These are phyloP conservation scores for Noctua pronuba DNA, from an alignment of 2,888 invertebrate species.

Conservation along the genomic window DNA sequence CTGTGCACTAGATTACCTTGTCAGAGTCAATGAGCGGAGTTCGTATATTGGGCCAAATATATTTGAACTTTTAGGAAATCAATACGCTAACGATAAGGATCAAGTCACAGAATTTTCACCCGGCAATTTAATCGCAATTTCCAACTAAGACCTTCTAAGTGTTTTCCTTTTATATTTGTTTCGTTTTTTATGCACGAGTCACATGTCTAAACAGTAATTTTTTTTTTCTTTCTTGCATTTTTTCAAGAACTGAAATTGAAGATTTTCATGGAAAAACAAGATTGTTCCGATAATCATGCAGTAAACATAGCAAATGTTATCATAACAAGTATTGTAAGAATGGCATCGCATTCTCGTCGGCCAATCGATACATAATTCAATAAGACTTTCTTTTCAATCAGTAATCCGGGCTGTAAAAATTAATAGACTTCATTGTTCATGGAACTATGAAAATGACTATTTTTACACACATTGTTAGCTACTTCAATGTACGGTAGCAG, in stretches of 20 bases:
- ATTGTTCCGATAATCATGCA: background rate
- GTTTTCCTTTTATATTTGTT: no score
- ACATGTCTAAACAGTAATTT: background rate
- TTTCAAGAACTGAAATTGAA: background rate
- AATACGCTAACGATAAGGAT: background rate
- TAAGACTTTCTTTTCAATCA: constrained; percentile 11
- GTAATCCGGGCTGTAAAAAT: background rate
- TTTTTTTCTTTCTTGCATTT: background rate
- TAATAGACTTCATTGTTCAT: background rate
- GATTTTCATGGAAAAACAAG: constrained; percentile 4
- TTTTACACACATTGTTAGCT: background rate
- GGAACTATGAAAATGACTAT: background rate
- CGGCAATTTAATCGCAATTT: background rate
- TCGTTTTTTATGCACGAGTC: background rate
- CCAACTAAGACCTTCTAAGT: background rate
- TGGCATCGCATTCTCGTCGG: constrained; percentile 11
- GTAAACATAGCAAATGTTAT: constrained; percentile 32
- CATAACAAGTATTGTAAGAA: constrained; percentile 40
- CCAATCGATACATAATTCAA: constrained; percentile 43
- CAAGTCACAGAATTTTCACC: background rate
- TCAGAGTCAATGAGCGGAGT: background rate
- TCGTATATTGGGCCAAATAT: background rate
- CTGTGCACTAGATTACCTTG: background rate
- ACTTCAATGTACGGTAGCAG: background rate
- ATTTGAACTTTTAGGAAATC: background rate